Percentiles rank a stretch among this genome's conserved stretches.
These are phyloP conservation scores for Brenthis daphne DNA, from an alignment of 2,888 invertebrate genomes.

Conservation along the genomic window DNA sequence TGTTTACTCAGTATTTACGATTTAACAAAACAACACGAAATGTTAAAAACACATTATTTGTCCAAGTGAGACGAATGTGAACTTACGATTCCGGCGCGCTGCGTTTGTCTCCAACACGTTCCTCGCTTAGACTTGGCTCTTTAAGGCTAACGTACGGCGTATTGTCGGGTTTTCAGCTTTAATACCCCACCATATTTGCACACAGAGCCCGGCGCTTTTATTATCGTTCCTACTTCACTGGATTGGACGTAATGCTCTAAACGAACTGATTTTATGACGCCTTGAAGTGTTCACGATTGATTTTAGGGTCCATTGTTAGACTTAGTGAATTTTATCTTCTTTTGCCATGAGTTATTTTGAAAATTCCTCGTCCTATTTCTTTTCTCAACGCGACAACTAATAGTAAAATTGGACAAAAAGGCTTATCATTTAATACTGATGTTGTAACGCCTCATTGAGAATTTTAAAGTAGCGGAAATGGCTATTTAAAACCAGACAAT, in stretches of 20 bases:
- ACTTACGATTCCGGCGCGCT: slow-evolving; percentile 70
- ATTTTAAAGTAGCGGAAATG: not conserved
- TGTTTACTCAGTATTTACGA: slow-evolving; percentile 81
- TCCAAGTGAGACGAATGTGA: slow-evolving; percentile 79
- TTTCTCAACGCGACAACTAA: not conserved
- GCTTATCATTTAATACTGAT: not conserved
- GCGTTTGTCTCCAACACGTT: slow-evolving; percentile 79
- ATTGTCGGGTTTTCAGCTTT: slow-evolving; percentile 74
- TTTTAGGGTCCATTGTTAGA: slow-evolving; percentile 53
- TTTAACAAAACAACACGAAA: slow-evolving; percentile 82
- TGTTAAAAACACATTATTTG: slow-evolving; percentile 83
- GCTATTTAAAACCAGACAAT: not conserved
- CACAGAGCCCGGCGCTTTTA: slow-evolving; percentile 64
- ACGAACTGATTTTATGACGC: slow-evolving; percentile 63
- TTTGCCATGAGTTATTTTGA: slow-evolving; percentile 8
- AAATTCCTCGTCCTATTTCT: not conserved
- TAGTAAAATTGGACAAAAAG: not conserved
- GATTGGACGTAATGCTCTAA: slow-evolving; percentile 51
- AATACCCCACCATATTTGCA: slow-evolving; percentile 66
- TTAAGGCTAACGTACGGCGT: slow-evolving; percentile 70
- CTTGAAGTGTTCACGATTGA: slow-evolving; percentile 61
- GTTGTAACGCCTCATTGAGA: not conserved
- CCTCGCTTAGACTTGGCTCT: slow-evolving; percentile 64
- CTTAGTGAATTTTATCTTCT: slow-evolving; percentile 30
- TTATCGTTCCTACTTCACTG: slow-evolving; percentile 52